Evolutionary conservation across 2,888 invertebrate genomes (phyloP), one percentile per base, ranked within the genome.

Genomic region (Mimachlamys varia): DNA sequence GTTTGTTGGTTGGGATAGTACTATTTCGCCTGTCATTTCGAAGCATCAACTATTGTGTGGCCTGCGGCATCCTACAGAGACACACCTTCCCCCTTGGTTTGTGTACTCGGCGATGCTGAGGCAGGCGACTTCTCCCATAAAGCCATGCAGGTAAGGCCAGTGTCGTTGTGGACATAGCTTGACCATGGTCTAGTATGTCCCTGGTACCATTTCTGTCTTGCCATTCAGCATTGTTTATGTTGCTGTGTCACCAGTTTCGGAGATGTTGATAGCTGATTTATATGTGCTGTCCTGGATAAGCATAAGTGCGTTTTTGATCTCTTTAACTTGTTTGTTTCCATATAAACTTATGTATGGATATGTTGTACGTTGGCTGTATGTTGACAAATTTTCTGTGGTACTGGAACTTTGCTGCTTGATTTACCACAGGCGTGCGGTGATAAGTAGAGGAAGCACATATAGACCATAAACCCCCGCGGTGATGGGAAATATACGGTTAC

Each of bases 71-170:
- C 5, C 53, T 33, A 76, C 2, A 76, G 27, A 76, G 33, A 27
- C 27, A 2, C 53, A 53, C 15, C 53, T 2, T 33, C 76, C 76
- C 76, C 76, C 33, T 15, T 76, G 22, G 76, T 76, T 76, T 76
- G 76, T 76, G 27, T 76, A 76, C 76, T 33, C 76, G 76, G 76
- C 76, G 76, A 76, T 76, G 76, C 76, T 76, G 27, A 76, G 76
- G 33, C 76, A 76, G 33, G 76, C 76, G 76, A 76, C 76, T 22
- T 1, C 33, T 15, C 76, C 76, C 76, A 76, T 15, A 76, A 1
- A 76, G 33, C 33, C 76, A 76, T 76, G 76, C 76, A 76, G 76
- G 76, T 76, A 76, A 76, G 76, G 33, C 27, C 12, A 5, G 7
- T 22, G 53, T 53, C 53, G 7, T 33, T 33, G 22, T 33, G 76